Evolutionary conservation across 2,113 vertebrate species (phyloP).

Genomic region (Calyptomena viridis): DNA sequence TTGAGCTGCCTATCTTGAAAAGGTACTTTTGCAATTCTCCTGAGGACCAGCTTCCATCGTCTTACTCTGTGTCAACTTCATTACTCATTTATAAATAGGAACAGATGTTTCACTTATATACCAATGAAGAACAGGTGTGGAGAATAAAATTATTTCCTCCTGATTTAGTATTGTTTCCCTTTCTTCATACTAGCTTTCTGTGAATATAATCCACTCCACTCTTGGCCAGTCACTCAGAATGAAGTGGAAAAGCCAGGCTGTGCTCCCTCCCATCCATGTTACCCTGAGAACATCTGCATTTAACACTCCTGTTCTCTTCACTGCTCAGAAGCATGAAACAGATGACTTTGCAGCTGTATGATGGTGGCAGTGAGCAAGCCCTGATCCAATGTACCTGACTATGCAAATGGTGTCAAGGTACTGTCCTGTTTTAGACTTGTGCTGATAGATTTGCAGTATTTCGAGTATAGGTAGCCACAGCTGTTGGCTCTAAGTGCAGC

Average conservation of each 20-base stretch:
- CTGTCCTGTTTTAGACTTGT: not conserved
- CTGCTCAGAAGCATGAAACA: not conserved
- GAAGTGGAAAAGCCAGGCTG: not conserved
- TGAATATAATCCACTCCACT: not conserved
- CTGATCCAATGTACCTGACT: not conserved
- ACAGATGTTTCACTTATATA: constrained; percentile 5
- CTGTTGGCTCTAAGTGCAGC: not conserved
- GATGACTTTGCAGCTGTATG: not conserved
- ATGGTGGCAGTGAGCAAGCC: not conserved
- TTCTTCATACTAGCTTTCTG: not conserved
- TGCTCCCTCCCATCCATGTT: not conserved
- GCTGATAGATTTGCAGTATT: not conserved
- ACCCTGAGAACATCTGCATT: not conserved
- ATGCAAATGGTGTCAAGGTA: not conserved
- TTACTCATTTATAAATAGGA: constrained; percentile 2
- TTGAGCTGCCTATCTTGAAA: not conserved
- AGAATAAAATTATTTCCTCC: constrained; percentile 13
- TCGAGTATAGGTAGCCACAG: not conserved
- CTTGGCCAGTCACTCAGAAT: not conserved
- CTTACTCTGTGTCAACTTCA: not conserved
- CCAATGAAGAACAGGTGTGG: constrained; percentile 33
- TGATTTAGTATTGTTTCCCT: not conserved
- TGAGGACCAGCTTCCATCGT: not conserved
- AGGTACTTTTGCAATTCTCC: not conserved
- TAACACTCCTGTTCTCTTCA: not conserved